Evolutionary conservation across 2,113 vertebrate genomes (phyloP), one percentile per base, ranked within the genome.

Genomic region (Promerops cafer): DNA sequence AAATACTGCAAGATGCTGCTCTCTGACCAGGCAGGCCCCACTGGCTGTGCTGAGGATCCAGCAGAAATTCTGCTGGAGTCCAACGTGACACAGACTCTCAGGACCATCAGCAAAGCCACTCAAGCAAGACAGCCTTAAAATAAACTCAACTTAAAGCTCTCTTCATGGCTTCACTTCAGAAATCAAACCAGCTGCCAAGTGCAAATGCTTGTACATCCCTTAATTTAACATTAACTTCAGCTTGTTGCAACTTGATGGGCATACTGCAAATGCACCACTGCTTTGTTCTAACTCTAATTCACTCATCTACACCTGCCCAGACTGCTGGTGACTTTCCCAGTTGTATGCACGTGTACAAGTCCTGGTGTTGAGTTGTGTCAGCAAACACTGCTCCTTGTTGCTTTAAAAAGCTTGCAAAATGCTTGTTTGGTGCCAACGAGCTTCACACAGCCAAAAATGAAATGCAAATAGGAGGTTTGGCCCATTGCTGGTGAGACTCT

Each of bases 381-480:
- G 92, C 88, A 91, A 96, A 90, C 87, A 2, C 59, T 33, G 74
- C 12, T 22, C 87, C 94, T 94, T 1, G 61, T 39, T 94, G 77
- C 88, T 93, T 91, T 90, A 74, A 77, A 71, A 86, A 52, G 90
- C 83, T 97, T 97, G 97, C 97, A 95, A 97, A 95, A 95, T 6
- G 22, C 69, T 82, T 42, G 65, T 81, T 81, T 87, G 83, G 93
- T 97, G 94, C 94, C 96, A 96, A 49, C 0, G 52, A 96, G 76
- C 86, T 93, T 35, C 63, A 7, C 2, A 26, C 59, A 93, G 93
- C 93, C 95, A 96, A 94, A 85, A 97, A 65, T 75, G 76, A 97
- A 96, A 96, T 95, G 96, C 95, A 96, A 94, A 97, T 90, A 42
- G 53, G 78, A 91, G 87, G 90, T 90, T 89, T 90, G 88, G 96